phyloP scores from a whole-genome alignment of 2,113 vertebrate genomes.

The Noctilio leporinus region DNA sequence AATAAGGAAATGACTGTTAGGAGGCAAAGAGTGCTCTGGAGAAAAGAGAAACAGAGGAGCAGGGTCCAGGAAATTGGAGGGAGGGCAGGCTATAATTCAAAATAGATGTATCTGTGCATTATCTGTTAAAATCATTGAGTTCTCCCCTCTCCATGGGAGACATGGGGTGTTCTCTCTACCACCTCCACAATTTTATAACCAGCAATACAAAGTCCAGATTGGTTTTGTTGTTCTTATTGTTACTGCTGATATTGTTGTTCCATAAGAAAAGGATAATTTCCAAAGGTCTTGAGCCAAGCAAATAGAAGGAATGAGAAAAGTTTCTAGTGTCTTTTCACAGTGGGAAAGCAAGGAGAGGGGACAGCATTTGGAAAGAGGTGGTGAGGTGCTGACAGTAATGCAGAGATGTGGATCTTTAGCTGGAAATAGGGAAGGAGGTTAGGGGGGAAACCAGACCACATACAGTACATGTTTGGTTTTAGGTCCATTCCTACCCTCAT shows the following conservation, averaged over 20 bases:
- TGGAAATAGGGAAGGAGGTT: neutral
- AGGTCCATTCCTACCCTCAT: neutral
- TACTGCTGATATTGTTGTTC: neutral
- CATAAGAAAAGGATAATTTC: neutral
- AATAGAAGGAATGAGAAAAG: neutral
- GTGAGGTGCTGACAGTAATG: no score
- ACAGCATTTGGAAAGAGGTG: neutral
- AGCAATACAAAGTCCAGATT: neutral
- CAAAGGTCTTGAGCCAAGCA: neutral
- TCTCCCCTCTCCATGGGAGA: neutral
- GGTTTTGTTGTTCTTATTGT: no score
- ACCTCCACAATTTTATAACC: neutral
- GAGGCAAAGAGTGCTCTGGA: neutral
- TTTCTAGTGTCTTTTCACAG: neutral
- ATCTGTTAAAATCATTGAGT: neutral
- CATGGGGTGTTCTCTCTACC: neutral
- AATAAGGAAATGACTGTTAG: neutral
- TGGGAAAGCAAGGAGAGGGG: neutral
- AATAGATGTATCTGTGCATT: neutral
- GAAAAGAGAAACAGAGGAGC: neutral
- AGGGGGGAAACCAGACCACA: neutral
- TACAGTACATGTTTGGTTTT: neutral
- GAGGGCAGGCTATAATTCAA: neutral
- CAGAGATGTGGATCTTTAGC: neutral
- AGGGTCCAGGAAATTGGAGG: rapidly evolving